These are phyloP conservation scores for Diadromus collaris DNA, from an alignment of 2,888 invertebrate genomes.

Conservation along the genomic window DNA sequence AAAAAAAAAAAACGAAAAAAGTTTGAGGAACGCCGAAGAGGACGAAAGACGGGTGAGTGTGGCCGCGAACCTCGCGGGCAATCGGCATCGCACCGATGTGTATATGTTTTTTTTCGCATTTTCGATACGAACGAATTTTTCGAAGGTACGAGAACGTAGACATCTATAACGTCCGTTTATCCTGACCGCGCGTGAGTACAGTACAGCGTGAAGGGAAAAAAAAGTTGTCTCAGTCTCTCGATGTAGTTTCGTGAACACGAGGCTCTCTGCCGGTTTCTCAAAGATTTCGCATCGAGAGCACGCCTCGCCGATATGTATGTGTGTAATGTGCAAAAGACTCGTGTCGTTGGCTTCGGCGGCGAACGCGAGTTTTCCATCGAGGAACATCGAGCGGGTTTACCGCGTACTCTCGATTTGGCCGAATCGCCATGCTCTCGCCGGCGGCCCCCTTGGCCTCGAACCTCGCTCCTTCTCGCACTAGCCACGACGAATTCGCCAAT, in stretches of 20 bases:
- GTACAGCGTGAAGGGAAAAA: not conserved
- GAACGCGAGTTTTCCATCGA: not conserved
- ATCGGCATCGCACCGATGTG: constrained; percentile 26
- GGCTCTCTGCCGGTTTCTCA: not conserved
- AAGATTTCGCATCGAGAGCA: not conserved
- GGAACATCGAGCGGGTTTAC: not conserved
- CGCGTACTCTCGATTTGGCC: constrained; percentile 43
- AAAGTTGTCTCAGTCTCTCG: not conserved
- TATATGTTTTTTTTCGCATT: constrained; percentile 2
- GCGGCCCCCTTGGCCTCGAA: constrained; percentile 23
- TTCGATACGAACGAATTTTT: not conserved
- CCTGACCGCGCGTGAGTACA: not conserved
- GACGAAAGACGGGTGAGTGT: constrained; percentile 47
- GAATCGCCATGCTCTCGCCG: constrained; percentile 60
- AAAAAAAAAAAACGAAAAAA: constrained; percentile 12
- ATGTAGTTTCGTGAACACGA: not conserved
- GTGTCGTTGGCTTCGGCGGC: not conserved
- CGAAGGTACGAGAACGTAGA: not conserved
- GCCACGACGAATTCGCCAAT: constrained; percentile 9
- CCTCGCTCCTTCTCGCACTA: not conserved
- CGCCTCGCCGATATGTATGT: not conserved
- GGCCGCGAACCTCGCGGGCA: constrained; percentile 13
- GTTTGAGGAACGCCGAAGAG: constrained; percentile 34
- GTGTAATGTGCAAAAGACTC: not conserved
- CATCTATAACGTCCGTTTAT: not conserved